Evolutionary conservation across 2,888 invertebrate genomes (phyloP).

Genomic region (Seira musarum): DNA sequence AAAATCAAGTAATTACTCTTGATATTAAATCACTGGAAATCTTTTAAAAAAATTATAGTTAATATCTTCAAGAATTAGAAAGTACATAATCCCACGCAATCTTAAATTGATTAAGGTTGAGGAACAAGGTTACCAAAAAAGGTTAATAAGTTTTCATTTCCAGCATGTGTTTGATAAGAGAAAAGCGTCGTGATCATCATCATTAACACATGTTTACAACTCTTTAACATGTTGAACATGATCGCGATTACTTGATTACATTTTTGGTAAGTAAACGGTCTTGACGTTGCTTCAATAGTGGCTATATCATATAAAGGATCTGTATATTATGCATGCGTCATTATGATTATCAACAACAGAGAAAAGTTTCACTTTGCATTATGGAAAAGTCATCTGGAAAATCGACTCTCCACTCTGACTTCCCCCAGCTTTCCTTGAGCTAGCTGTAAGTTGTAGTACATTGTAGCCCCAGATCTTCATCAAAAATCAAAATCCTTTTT

Average conservation of each 20-base stretch:
- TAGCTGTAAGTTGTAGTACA: background rate
- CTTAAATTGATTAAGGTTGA: too few species aligned
- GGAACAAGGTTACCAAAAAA: too few species aligned
- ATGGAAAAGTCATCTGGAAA: background rate
- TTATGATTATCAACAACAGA: background rate
- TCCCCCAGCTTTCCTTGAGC: background rate
- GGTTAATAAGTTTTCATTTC: too few species aligned
- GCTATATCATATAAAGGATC: background rate
- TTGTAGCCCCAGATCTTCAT: background rate
- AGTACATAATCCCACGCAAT: too few species aligned
- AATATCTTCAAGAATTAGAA: too few species aligned
- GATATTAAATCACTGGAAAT: background rate
- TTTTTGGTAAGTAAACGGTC: background rate
- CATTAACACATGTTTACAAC: slow-evolving; percentile 3
- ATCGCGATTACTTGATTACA: background rate
- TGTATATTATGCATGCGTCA: background rate
- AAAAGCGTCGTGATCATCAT: background rate
- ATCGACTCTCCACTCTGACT: background rate
- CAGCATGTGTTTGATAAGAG: too few species aligned
- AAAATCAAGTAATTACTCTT: background rate
- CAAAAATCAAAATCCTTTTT: background rate
- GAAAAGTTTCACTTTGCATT: background rate
- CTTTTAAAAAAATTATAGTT: too few species aligned
- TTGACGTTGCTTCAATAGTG: background rate
- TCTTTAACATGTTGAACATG: background rate